Percentiles rank a stretch among this genome's conserved stretches.
Conservation (phyloP, 2,888 invertebrate species). For the Ecliptopera silaceata region DNA sequence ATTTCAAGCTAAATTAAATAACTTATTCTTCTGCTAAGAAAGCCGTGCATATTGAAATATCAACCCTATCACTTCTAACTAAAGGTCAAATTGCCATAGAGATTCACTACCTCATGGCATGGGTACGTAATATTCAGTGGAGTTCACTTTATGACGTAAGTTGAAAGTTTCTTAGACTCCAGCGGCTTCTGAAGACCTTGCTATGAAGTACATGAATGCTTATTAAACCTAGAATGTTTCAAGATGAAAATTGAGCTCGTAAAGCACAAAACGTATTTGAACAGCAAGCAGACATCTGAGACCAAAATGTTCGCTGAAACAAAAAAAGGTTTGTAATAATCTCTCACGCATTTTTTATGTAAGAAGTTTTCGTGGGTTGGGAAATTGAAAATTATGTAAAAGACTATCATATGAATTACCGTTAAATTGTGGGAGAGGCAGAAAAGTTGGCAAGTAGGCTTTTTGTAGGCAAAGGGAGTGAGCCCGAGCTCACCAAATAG, state of each 20-base stretch:
- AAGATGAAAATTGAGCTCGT: not conserved
- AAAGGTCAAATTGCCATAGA: conserved; percentile 14
- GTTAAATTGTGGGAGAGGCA: not conserved
- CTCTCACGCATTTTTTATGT: not conserved
- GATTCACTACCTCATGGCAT: conserved; percentile 3
- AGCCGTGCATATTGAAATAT: not conserved
- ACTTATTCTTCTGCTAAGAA: conserved; percentile 9
- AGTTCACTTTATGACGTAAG: conserved; percentile 34
- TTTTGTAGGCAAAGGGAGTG: no score
- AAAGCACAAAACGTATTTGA: not conserved
- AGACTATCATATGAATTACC: not conserved
- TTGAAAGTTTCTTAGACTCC: conserved; percentile 24
- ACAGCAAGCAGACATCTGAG: not conserved
- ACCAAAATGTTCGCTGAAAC: not conserved
- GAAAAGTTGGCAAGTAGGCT: not conserved
- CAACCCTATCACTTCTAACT: conserved; percentile 12
- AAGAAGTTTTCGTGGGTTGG: not conserved
- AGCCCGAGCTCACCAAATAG: no score
- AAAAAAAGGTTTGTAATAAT: not conserved
- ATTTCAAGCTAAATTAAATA: conserved; percentile 31
- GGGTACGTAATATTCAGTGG: conserved; percentile 21
- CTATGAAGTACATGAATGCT: not conserved
- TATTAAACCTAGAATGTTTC: conserved; percentile 10
- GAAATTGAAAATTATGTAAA: conserved; percentile 5
- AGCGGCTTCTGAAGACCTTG: conserved; percentile 9